phyloP scores from a whole-genome alignment of 1,140 invertebrate genomes.

The Ladona fulva region DNA sequence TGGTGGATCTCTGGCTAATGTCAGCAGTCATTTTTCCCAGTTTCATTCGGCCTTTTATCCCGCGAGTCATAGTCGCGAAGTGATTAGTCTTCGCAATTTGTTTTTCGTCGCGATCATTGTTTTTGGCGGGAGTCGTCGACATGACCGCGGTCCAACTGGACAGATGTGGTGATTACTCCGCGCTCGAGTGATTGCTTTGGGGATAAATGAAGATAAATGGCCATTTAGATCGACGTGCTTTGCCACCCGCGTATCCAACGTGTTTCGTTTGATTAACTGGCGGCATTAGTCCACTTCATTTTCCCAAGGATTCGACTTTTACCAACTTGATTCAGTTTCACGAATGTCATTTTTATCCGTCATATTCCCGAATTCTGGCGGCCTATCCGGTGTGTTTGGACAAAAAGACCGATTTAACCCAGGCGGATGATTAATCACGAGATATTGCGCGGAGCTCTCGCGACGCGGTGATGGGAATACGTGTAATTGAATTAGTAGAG shows the following conservation, averaged over 20 bases:
- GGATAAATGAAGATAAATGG: constrained; percentile 2
- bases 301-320: background rate
- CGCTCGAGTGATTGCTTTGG: background rate
- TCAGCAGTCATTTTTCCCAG: too few species aligned
- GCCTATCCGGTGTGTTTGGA: too few species aligned
- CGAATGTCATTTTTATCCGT: too few species aligned
- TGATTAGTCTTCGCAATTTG: background rate
- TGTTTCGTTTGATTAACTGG: background rate
- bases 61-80: background rate
- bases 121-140: background rate
- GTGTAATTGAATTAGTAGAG: too few species aligned
- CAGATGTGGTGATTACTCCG: background rate
- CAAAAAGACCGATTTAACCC: too few species aligned
- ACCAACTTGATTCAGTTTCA: too few species aligned
- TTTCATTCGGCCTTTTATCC: too few species aligned
- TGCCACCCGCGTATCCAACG: background rate
- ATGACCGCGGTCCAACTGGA: background rate
- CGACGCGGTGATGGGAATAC: too few species aligned
- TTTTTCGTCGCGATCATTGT: background rate
- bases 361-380: too few species aligned
- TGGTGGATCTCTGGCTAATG: too few species aligned
- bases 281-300: background rate
- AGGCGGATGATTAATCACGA: too few species aligned
- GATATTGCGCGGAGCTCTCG: too few species aligned
- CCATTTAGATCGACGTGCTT: background rate